Base-by-base conservation (phyloP, 2,888 invertebrate species). In the Mesodorylaimus sp. region DNA sequence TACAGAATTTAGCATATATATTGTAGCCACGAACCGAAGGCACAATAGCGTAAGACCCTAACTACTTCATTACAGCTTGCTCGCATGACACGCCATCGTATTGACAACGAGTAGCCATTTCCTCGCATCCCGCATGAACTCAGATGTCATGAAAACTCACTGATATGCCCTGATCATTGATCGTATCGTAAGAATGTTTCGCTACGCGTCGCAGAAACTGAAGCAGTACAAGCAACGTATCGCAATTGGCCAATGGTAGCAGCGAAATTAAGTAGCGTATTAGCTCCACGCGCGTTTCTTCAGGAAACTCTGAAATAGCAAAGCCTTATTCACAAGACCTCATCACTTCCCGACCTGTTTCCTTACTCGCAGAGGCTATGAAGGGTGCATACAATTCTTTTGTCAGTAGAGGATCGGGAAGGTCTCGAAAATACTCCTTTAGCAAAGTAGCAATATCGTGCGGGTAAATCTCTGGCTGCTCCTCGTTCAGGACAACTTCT, bases 391-490 rank as follows among this genome's bases (percentile, higher is more conserved):
- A 91, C 37, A 91, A 76, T 63, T 85, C 84, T 60, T 81, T 76
- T 65, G 87, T 87, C 39, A 91, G 77, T 54, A 91, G 73, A 7
- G 89, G 85, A 65, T 91, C 89, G 0, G 89, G 89, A 38, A 91
- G 72, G 66, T 91, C 89, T 47, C 91, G 73, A 57, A 91, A 79
- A 72, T 81, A 91, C 70, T 89, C 89, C 68, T 91, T 91, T 29
- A 91, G 76, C 38, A 91, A 74, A 0, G 86, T 83, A 7, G 87
- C 89, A 50, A 89, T 84, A 66, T 91, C 89, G 68, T 91, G 88
- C 1, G 88, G 86, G 69, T 84, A 83, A 59, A 81, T 81, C 43
- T 83, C 81, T 10, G 79, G 75, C 54, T 55, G 53, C 25, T 56
- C 56, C 21, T 55, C 55, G 25, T 50, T 52, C 37, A 56, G 53